Conservation (phyloP, 1,140 invertebrate species). For the Callitettix versicolor region DNA sequence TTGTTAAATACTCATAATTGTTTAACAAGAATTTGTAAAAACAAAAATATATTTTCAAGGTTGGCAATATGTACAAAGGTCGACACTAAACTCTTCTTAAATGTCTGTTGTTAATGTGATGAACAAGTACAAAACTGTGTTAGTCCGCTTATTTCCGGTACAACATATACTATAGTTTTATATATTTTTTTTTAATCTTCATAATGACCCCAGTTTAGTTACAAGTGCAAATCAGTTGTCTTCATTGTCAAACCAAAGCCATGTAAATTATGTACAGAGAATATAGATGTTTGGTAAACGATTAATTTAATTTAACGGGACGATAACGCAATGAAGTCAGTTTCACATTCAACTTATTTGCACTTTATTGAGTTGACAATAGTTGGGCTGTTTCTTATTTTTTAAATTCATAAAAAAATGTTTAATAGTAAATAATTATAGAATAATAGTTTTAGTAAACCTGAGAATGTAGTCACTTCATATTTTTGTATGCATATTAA, state of each 20-base stretch:
- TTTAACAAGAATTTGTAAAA: background rate
- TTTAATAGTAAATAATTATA: conserved; percentile 1
- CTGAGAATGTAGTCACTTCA: conserved; percentile 17
- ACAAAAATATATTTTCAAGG: background rate
- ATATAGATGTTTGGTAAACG: background rate
- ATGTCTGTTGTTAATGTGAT: conserved; percentile 3
- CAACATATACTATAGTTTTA: background rate
- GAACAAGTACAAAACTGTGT: conserved; percentile 9
- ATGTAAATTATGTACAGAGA: conserved; percentile 4
- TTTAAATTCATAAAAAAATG: background rate
- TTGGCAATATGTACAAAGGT: conserved; percentile 11
- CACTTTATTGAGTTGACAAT: conserved; percentile 6
- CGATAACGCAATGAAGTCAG: no score
- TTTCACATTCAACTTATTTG: background rate
- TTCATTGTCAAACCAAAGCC: conserved; percentile 2
- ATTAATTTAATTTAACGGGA: no score
- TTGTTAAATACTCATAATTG: background rate
- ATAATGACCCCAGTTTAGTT: background rate
- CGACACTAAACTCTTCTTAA: conserved; percentile 3
- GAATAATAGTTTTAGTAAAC: conserved; percentile 8
- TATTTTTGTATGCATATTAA: conserved; percentile 19
- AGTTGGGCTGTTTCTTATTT: conserved; percentile 6
- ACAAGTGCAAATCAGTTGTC: conserved; percentile 1
- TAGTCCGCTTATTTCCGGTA: background rate
- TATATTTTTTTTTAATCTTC: background rate